phyloP scores from a whole-genome alignment of 2,113 vertebrate species.

The Coptodon bakossiorum region DNA sequence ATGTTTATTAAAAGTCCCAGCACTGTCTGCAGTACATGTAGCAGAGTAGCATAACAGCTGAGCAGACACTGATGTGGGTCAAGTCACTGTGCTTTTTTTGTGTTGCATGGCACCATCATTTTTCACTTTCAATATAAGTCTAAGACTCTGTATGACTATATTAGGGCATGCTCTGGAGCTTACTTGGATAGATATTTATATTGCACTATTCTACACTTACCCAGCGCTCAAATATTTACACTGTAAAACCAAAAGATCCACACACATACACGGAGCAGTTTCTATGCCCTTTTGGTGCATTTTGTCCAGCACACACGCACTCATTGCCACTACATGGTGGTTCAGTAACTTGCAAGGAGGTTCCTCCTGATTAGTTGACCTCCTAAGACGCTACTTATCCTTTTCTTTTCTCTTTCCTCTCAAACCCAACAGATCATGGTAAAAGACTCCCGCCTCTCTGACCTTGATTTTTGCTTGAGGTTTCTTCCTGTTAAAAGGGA shows the following conservation, averaged over 20 bases:
- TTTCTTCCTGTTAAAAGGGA: neutral
- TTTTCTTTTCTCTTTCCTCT: neutral
- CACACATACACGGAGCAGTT: neutral
- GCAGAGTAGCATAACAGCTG: neutral
- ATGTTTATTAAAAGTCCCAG: neutral
- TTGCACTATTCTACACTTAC: neutral
- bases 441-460: neutral
- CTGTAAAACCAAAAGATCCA: neutral
- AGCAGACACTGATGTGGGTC: neutral
- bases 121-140: too few relatives aligned
- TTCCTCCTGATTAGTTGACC: neutral
- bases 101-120: neutral
- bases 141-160: too few relatives aligned
- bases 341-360: neutral
- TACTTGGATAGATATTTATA: neutral
- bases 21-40: neutral
- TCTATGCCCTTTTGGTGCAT: neutral
- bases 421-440: neutral
- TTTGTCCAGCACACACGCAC: neutral
- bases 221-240: neutral
- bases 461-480: neutral
- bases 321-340: neutral
- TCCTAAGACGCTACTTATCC: neutral
- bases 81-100: neutral
- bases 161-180: neutral